Evolutionary conservation across 2,888 invertebrate species (phyloP), one percentile per base, ranked within the genome.

Genomic region (Dendrolimus pini): DNA sequence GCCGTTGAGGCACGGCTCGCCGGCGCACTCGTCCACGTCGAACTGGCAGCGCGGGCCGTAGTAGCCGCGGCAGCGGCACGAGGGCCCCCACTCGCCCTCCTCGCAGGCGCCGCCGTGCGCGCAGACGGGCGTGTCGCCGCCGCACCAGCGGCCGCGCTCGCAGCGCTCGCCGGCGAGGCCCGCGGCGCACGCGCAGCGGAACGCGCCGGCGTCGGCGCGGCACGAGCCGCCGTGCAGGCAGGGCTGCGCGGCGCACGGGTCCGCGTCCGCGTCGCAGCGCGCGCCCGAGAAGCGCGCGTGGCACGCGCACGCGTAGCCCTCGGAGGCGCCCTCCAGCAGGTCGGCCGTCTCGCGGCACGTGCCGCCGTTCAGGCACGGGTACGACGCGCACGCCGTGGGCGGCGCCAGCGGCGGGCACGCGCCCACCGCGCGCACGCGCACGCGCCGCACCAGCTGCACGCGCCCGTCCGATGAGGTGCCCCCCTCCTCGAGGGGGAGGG

Each of bases 101-200:
- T 97, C 96, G 85, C 98, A 98, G 9, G 94, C 93, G 7, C 97
- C 97, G n/a, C 95, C 95, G 85, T 98, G 96, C 73, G 93, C 93
- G 80, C 98, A 98, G 1, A 95, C 83, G 85, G 98, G 96, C 73
- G 93, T 93, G 80, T 97, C 98, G 1, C 95, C 83, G 61, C 65
- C 83, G 66, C 91, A 92, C 89, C 94, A 94, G 64, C 94, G 92
- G 1, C 97, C 97, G 77, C 94, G 94, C 80, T 85, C 83, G 79
- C 86, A 86, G 66, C 86, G 93, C 80, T 94, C 95, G 7, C 98
- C 98, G 12, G 89, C 86, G 65, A 96, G 90, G 60, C 93, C 92
- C 7, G 91, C 85, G 1, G 93, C 92, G 84, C 98, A 98, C 52
- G 94, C 93, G 84, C 98, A 98, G 12, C 92, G 88, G 86, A 92